phyloP scores from a whole-genome alignment of 2,888 invertebrate genomes.

The Eledone cirrhosa region DNA sequence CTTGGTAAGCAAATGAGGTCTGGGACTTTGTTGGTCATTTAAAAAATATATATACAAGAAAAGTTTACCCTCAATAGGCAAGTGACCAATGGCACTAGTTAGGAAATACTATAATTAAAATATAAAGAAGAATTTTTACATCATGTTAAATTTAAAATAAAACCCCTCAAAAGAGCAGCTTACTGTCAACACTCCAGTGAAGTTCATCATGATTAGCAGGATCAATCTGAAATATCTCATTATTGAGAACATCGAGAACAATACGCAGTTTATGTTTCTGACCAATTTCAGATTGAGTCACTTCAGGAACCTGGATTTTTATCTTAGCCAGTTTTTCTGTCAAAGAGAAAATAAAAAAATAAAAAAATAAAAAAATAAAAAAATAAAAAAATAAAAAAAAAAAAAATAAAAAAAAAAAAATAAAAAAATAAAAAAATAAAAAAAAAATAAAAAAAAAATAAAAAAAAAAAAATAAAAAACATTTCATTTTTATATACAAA shows the following conservation, averaged over 20 bases:
- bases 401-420: neutral
- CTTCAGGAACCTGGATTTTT: conserved; percentile 95
- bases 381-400: neutral
- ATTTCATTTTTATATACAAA: too few relatives aligned
- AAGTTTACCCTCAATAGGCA: too few relatives aligned
- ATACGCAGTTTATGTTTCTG: conserved; percentile 93
- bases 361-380: neutral
- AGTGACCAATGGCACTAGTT: too few relatives aligned
- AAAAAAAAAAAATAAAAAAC: neutral
- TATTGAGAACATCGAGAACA: conserved; percentile 88
- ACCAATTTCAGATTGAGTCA: conserved; percentile 88
- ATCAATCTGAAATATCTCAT: conserved; percentile 71
- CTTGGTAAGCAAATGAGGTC: too few relatives aligned
- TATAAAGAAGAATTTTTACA: too few relatives aligned
- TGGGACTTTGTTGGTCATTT: too few relatives aligned
- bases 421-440: neutral
- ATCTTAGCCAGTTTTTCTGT: conserved; percentile 82
- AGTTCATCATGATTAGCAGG: conserved; percentile 75
- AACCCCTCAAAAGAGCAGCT: conserved; percentile 35
- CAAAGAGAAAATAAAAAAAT: conserved; percentile 29
- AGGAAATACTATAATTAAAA: too few relatives aligned
- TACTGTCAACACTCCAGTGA: conserved; percentile 92
- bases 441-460: neutral
- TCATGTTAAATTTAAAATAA: too few relatives aligned
- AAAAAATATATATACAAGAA: too few relatives aligned